Base-by-base conservation (phyloP, 2,888 invertebrate genomes). In the Hemicrepidius hirtus region DNA sequence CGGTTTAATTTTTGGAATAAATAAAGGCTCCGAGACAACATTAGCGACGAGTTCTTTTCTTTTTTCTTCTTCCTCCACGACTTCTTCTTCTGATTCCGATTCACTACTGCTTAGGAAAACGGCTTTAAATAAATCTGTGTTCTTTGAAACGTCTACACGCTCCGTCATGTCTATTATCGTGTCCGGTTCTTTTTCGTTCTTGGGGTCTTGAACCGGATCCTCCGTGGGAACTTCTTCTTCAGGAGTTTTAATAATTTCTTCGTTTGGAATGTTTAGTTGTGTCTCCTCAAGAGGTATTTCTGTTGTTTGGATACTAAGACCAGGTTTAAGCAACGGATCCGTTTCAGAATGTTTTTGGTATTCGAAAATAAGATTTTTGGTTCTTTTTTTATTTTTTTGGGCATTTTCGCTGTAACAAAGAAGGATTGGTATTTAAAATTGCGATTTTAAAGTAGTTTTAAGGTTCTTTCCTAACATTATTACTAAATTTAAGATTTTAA, bases 81-180 rank as follows among this genome's bases (percentile, higher is more conserved):
- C 78, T 37, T 80, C 80, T 46, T 78, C 82, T 57, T 87, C 87
- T 2, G 88, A 87, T 62, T 92, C 92, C 12, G 90, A 89, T 79
- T 93, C 94, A 81, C 93, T 94, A 71, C 95, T 94, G 80, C 93
- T 93, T 24, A 94, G 89, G 83, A 98, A 98, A 80, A 98, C 95
- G 0, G 96, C 93, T 85, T 95, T 95, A 82, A 96, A 98, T 3
- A 98, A 87, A 85, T 97, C 97, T 72, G 90, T 88, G 79, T 92
- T 92, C 57, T 92, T 80, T 16, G 83, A 83, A 21, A 86, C 78
- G 50, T 85, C 82, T 5, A 86, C 79, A 79, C 81, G 83, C 57
- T 85, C 85, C 2, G 84, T 85, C 44, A 83, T 77, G 77, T 86
- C 84, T 28, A 73, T 60, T 68, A 57, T 13, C 40, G 13, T 57